These are phyloP conservation scores for Drosophila borborema DNA, from an alignment of 2,888 invertebrate genomes.

Conservation along the genomic window DNA sequence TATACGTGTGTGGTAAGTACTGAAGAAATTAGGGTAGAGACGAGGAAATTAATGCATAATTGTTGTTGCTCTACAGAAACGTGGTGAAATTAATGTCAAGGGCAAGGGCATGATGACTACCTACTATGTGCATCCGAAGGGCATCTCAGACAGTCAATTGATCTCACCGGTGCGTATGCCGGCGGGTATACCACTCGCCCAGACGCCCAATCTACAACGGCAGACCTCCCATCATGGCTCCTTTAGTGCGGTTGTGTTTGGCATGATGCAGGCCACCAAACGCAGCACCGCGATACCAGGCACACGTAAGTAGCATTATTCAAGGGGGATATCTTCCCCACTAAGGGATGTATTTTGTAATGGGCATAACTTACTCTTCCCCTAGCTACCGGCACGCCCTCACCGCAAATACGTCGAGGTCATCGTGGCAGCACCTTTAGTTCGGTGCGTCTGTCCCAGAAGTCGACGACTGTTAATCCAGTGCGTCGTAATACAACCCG, in stretches of 20 bases:
- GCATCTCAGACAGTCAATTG: constrained; percentile 81
- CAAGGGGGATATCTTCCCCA: neutral
- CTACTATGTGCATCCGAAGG: constrained; percentile 92
- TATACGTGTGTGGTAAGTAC: constrained; percentile 84
- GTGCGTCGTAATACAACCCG: constrained; percentile 87
- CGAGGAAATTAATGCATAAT: neutral
- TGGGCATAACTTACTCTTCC: neutral
- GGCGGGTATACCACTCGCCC: constrained; percentile 86
- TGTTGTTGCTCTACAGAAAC: constrained; percentile 86
- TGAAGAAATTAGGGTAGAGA: too few relatives aligned
- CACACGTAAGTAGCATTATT: constrained; percentile 81
- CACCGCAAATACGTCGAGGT: constrained; percentile 84
- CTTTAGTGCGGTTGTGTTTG: constrained; percentile 94
- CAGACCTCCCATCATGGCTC: constrained; percentile 91
- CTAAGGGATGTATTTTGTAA: neutral
- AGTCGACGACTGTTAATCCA: constrained; percentile 85
- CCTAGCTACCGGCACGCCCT: constrained; percentile 84
- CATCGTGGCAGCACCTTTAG: constrained; percentile 86
- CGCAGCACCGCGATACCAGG: constrained; percentile 83
- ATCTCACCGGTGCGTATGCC: constrained; percentile 83
- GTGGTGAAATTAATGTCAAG: constrained; percentile 96
- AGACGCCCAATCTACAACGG: constrained; percentile 87
- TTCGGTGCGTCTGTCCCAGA: constrained; percentile 87
- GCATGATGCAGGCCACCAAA: constrained; percentile 91
- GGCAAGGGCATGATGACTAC: constrained; percentile 98